Evolutionary conservation across 2,888 invertebrate species (phyloP), one percentile per base, ranked within the genome.

Genomic region (Hyposoter dolosus): DNA sequence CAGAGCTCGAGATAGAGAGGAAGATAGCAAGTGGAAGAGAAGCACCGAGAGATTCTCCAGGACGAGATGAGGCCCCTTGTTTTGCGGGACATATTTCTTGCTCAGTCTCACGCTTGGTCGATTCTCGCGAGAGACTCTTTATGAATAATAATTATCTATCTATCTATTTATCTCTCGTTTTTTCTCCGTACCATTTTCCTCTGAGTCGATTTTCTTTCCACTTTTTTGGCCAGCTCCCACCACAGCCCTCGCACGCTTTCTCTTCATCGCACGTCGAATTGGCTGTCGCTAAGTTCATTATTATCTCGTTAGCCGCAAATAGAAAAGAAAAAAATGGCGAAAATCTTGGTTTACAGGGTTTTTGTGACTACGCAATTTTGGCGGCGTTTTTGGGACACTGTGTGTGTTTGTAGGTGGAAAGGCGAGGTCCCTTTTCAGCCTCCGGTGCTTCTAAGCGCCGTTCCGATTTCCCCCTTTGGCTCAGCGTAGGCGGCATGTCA

Each of bases 121-220:
- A 89, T 86, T 92, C 90, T 89, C 91, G 71, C 83, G 86, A 87
- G 90, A 91, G 88, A 90, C 91, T 91, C 93, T 94, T 94, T 94
- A 94, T 94, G 94, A 94, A 94, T 94, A 93, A 93, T 93, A 93
- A 93, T 93, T 93, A 93, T 91, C 89, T 91, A 91, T 91, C 90
- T 90, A 87, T 77, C 63, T 12, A 90, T 88, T 89, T 84, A 78
- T 63, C 84, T 65, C 77, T 68, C 47, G 65, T 32, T 74, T 43
- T 53, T 74, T 43, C 66, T 76, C 63, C 50, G 60, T 45, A 43
- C 19, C 47, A 40, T 43, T 60, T 7, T 60, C 56, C 5, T 9
- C 23, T 56, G 0, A 10, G 23, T 10, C 56, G 0, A 10, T 23
- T 56, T 10, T 56, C 4, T 17, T 1, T 19, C 9, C 7, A 19